These are phyloP conservation scores for Carollia perspicillata DNA, from an alignment of 2,113 vertebrate species.

Conservation along the genomic window DNA sequence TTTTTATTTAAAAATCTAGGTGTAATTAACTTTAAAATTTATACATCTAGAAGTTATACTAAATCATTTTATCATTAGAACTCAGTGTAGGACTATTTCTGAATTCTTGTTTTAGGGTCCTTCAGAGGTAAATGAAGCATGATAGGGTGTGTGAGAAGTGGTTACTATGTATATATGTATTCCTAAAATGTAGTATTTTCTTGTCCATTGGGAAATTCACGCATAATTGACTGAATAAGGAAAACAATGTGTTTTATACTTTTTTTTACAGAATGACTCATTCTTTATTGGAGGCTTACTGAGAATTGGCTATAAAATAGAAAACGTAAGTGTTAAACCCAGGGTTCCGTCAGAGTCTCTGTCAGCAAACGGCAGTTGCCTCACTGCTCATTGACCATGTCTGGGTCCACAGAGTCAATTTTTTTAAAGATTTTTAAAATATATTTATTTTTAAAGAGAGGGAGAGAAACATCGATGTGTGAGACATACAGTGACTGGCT, in stretches of 20 bases:
- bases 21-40: constrained; percentile 13
- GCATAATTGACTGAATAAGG: background rate
- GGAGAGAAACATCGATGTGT: no score
- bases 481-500: no score
- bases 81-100: background rate
- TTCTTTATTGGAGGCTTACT: constrained; percentile 77
- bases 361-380: background rate
- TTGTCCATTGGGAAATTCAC: background rate
- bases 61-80: constrained; percentile 18
- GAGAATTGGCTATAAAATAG: constrained; percentile 78
- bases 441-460: no score
- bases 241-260: background rate
- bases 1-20: background rate
- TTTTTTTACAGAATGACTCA: constrained; percentile 78
- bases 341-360: background rate
- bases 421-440: no score
- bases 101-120: background rate
- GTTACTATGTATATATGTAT: background rate
- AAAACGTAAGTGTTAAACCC: constrained; percentile 78
- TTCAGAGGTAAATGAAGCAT: background rate
- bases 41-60: background rate
- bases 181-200: background rate
- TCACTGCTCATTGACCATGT: background rate
- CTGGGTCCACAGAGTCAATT: background rate
- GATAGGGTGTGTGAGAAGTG: background rate